Conservation (phyloP, 2,888 invertebrate species). For the Xestobium rufovillosum region DNA sequence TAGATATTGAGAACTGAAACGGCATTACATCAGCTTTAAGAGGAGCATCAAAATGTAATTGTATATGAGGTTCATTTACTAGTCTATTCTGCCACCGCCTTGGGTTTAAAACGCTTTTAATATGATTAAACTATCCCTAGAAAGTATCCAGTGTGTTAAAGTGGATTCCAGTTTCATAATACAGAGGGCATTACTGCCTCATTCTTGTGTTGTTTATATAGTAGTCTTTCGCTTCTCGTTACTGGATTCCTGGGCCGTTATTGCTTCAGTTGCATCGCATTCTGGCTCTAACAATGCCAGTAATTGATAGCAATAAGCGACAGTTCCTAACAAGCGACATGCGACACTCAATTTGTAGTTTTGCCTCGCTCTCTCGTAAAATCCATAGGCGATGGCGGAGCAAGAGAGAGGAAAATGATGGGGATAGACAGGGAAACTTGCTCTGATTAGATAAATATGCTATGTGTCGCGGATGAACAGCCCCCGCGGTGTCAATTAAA, state of each 20-base stretch:
- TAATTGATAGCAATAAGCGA: conserved; percentile 35
- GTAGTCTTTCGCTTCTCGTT: conserved; percentile 27
- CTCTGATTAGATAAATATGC: conserved; percentile 23
- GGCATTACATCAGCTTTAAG: too few relatives aligned
- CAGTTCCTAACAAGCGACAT: conserved; percentile 34
- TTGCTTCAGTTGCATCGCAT: conserved; percentile 24
- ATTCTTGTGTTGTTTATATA: conserved; percentile 20
- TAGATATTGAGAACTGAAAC: too few relatives aligned
- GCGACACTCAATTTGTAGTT: too few relatives aligned
- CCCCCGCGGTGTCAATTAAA: conserved; percentile 21
- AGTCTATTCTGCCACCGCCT: too few relatives aligned
- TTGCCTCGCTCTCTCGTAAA: too few relatives aligned
- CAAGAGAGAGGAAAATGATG: not conserved
- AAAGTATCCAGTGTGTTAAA: too few relatives aligned
- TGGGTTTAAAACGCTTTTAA: too few relatives aligned
- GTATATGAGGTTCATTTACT: too few relatives aligned
- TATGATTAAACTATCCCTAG: too few relatives aligned
- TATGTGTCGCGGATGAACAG: conserved; percentile 19
- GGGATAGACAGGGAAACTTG: conserved; percentile 12
- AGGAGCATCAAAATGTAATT: too few relatives aligned
- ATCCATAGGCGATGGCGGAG: conserved; percentile 12
- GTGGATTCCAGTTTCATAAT: too few relatives aligned
- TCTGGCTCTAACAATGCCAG: conserved; percentile 32
- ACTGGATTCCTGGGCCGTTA: conserved; percentile 24
- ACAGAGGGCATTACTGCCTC: too few relatives aligned